Base-by-base conservation (phyloP, 2,888 invertebrate genomes). In the Crepidodera aurea region DNA sequence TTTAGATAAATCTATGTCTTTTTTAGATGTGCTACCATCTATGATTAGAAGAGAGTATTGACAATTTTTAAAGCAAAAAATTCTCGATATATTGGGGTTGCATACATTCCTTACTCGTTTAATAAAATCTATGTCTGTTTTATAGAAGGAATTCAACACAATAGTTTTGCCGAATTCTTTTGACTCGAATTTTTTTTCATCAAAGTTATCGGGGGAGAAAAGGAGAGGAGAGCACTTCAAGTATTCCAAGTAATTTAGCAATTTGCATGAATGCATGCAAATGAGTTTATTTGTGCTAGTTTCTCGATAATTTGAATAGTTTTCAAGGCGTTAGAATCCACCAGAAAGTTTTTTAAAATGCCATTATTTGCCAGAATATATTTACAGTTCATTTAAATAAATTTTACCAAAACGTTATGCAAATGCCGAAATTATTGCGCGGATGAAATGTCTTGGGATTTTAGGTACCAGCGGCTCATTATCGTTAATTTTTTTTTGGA, bases 321-420 rank as follows among this genome's bases (percentile, higher is more conserved):
- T 67, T 64, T 60, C 54, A 60, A 59, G 62, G 51, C 57, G 56
- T 46, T 51, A 51, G 58, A 62, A 64, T 60, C 29, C 32, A 56
- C 34, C 55, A 50, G 27, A 54, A 60, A 66, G 58, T 63, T 66
- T 60, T 55, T 62, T 54, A 51, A 67, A 64, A 64, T 58, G 62
- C 56, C 57, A 66, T 62, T 62, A 66, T 67, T 64, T 60, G 60
- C 44, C 44, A 62, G 64, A 67, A 67, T 67, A 67, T 53, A 67
- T 67, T 67, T 64, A 67, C 64, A 64, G 63, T 63, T 65, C 64
- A 70, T 70, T 70, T 70, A 60, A 70, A 70, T 70, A 68, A 68
- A 68, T 66, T 67, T 67, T 27, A 53, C 27, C 56, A 51, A 64
- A 69, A 66, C 59, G 60, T 46, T 68, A 70, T 70, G 70, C 70